Evolutionary conservation across 1,140 invertebrate species (phyloP), one percentile per base, ranked within the genome.

Genomic region (Euura lappo): DNA sequence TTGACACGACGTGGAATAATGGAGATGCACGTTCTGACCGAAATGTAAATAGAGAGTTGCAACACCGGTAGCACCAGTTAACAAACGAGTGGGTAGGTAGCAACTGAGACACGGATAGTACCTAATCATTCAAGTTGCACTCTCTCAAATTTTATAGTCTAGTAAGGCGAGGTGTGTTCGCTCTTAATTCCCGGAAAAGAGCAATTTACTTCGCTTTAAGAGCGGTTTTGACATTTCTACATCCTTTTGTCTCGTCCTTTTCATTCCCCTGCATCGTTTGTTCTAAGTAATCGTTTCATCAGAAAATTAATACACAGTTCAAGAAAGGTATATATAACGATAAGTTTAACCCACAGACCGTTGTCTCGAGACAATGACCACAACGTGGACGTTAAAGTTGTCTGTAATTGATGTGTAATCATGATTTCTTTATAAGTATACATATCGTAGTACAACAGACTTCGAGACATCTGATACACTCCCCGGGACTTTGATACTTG

Each of bases 41-140:
- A 11, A 60, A 60, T 60, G 51, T n/a, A 60, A 60, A 60, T 60
- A 60, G 51, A 60, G 51, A 4, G 3, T 60, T 5, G 13, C 51
- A 60, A n/a, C 6, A 60, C 51, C 51, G 51, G 51, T 60, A 60
- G 13, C 6, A 60, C 51, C 8, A 60, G 51, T 60, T 60, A 60
- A 60, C 51, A 60, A 60, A 60, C 51, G 51, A 60, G 51, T 60
- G 51, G 51, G 51, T 60, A n/a, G 51, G 51, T 60, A 11, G 51
- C 51, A 60, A n/a, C 13, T 60, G 13, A 60, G 51, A 60, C 51
- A n/a, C 2, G 51, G 51, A 60, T 60, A 6, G 8, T 8, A 60
- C 10, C 2, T 60, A 60, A 60, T 28, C 28, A 28, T 28, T 28
- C 28, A 1, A 28, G 28, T 28, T 28, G 28, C 28, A 28, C 28